A percentile compares a stretch with the other conserved stretches of the same genome.
These are phyloP conservation scores for Ichneumoninae sp. DNA, from an alignment of 2,888 invertebrate species.

Conservation along the genomic window DNA sequence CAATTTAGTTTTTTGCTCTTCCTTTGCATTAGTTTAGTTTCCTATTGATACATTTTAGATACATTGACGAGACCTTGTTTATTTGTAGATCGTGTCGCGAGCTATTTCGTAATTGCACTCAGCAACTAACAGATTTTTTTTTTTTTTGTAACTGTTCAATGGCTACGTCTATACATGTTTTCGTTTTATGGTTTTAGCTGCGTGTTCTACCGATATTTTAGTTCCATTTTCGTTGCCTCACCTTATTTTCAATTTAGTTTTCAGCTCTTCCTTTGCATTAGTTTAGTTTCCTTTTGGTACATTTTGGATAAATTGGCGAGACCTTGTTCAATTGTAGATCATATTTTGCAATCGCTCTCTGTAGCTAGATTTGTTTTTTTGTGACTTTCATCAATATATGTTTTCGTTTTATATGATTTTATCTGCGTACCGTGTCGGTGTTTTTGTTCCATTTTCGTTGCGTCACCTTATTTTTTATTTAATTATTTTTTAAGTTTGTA, in stretches of 20 bases:
- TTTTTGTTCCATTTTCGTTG: not conserved
- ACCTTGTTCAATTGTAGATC: conserved; percentile 47
- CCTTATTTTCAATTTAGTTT: too few species aligned
- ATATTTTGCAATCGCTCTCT: conserved; percentile 38
- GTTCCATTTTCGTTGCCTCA: not conserved
- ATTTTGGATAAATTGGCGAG: conserved; percentile 25
- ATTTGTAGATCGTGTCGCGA: conserved; percentile 31
- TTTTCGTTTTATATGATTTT: too few species aligned
- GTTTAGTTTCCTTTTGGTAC: not conserved
- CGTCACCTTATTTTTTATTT: not conserved
- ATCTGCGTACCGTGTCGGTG: not conserved
- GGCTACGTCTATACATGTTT: too few species aligned
- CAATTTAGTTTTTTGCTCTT: not conserved
- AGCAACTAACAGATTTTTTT: too few species aligned
- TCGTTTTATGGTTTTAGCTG: too few species aligned
- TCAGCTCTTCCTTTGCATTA: too few species aligned
- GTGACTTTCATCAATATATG: too few species aligned
- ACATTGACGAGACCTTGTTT: conserved; percentile 44
- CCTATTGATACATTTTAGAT: not conserved
- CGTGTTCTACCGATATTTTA: not conserved
- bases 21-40: not conserved
- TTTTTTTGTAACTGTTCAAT: too few species aligned
- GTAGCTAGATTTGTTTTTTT: not conserved
- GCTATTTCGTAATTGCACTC: conserved; percentile 28
- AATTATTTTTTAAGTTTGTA: too few species aligned